Percentiles rank a stretch among this genome's conserved stretches.
Conservation (phyloP, 2,888 invertebrate genomes). For the Hyalella azteca region DNA sequence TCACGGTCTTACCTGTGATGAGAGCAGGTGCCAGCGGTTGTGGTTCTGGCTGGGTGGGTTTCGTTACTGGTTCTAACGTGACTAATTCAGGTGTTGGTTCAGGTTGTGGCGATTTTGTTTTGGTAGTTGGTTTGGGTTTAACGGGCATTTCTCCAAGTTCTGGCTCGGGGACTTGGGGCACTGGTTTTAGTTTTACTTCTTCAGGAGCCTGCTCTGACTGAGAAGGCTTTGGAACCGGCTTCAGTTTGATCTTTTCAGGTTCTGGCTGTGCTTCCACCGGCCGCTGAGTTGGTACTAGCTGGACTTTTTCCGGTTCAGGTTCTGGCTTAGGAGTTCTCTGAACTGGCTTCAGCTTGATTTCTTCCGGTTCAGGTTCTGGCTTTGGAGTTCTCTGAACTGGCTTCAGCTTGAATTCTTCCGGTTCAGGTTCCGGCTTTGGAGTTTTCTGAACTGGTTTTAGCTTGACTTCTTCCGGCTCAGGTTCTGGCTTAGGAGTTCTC, state of each 20-base stretch:
- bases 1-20: constrained; percentile 20
- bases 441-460: constrained; percentile 29
- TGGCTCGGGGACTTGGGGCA: not conserved
- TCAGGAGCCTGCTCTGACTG: constrained; percentile 17
- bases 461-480: constrained; percentile 7
- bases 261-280: constrained; percentile 16
- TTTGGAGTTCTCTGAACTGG: not conserved
- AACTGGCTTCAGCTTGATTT: constrained; percentile 32
- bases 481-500: constrained; percentile 23
- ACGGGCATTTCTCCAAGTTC: constrained; percentile 29
- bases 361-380: constrained; percentile 5
- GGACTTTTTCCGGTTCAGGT: constrained; percentile 28
- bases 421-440: constrained; percentile 33
- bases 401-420: not conserved
- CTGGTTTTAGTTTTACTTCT: constrained; percentile 11
- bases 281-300: constrained; percentile 27
- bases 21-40: constrained; percentile 5
- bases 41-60: constrained; percentile 28
- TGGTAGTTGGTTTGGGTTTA: constrained; percentile 8
- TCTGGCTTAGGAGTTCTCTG: constrained; percentile 15
- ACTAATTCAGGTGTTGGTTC: constrained; percentile 18
- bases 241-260: constrained; percentile 22
- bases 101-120: not conserved
- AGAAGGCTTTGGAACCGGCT: not conserved
- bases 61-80: constrained; percentile 24